Conservation (phyloP, 2,888 invertebrate genomes). For the Carcina quercana region DNA sequence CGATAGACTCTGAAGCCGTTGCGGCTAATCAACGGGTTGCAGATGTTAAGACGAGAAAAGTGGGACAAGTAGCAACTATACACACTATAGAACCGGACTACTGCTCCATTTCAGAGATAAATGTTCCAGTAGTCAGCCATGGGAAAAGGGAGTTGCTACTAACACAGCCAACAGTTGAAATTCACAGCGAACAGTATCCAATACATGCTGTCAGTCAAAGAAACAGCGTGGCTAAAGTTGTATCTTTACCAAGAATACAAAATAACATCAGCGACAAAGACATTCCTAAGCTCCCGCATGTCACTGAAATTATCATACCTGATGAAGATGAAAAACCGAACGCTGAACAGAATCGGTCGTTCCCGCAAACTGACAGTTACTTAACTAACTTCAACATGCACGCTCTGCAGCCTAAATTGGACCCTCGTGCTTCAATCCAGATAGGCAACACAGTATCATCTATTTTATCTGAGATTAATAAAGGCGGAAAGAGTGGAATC, state of each 20-base stretch:
- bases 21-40: conserved; percentile 74
- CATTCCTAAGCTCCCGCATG: conserved; percentile 83
- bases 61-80: conserved; percentile 65
- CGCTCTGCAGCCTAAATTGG: conserved; percentile 61
- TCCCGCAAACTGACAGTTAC: conserved; percentile 53
- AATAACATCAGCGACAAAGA: conserved; percentile 72
- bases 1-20: conserved; percentile 73
- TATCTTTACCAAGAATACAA: conserved; percentile 59
- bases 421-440: conserved; percentile 71
- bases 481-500: conserved; percentile 57
- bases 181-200: conserved; percentile 67
- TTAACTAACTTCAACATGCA: conserved; percentile 55
- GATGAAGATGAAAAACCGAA: conserved; percentile 73
- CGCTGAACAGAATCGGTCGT: conserved; percentile 47
- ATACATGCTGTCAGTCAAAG: conserved; percentile 49
- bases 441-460: conserved; percentile 78
- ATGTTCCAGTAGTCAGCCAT: conserved; percentile 77
- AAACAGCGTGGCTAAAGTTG: conserved; percentile 63
- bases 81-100: conserved; percentile 79
- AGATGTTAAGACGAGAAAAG: conserved; percentile 71
- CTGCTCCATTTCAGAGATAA: conserved; percentile 85
- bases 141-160: conserved; percentile 69
- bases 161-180: conserved; percentile 69
- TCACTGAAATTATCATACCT: conserved; percentile 82
- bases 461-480: conserved; percentile 74